A percentile compares a stretch with the other conserved stretches of the same genome.
These are phyloP conservation scores for Ianthella basta DNA, from an alignment of 37 sponge, comb jelly and placozoan species.

Conservation along the genomic window DNA sequence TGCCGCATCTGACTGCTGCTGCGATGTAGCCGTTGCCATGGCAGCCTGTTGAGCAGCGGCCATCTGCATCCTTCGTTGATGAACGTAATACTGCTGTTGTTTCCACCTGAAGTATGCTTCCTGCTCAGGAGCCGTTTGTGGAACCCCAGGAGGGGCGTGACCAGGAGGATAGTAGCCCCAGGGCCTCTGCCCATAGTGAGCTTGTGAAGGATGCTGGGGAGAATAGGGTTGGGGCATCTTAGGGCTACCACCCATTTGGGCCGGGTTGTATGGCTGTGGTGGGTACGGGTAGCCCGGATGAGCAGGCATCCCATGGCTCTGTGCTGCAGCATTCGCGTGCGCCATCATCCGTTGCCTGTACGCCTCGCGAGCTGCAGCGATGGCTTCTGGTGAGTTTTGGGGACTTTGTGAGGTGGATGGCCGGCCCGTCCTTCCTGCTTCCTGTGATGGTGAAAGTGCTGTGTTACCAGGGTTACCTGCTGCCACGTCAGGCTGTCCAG, in stretches of 20 bases:
- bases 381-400: background rate
- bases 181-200: background rate
- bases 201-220: background rate
- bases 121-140: constrained; percentile 27
- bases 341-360: constrained; percentile 19
- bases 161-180: background rate
- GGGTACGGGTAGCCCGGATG: constrained; percentile 1
- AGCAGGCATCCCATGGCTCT: background rate
- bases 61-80: background rate
- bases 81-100: constrained; percentile 24
- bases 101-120: constrained; percentile 28
- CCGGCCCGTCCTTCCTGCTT: no score
- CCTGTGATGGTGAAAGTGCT: no score
- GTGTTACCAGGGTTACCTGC: no score
- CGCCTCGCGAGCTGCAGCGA: background rate
- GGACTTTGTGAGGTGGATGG: background rate
- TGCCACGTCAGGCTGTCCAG: no score
- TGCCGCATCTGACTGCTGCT: background rate
- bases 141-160: background rate
- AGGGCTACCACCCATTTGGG: background rate
- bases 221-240: background rate
- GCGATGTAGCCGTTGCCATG: background rate
- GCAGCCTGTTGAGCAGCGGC: background rate
- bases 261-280: background rate
- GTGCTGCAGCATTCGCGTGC: background rate